Conservation (phyloP, 2,888 invertebrate genomes). For the Leptinotarsa peninsularis region DNA sequence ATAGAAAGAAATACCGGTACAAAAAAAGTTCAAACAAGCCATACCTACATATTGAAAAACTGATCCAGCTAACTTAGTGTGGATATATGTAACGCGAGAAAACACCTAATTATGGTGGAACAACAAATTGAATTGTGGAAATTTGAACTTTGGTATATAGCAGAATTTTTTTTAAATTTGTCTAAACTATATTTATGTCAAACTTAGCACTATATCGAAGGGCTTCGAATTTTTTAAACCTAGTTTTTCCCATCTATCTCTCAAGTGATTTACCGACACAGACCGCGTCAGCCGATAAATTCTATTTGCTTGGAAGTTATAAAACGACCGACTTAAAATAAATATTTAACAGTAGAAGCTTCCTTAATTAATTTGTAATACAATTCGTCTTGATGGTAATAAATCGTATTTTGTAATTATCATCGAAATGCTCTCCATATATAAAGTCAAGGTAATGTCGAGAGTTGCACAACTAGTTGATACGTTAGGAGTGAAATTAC, state of each 20-base stretch:
- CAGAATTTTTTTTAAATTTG: no score
- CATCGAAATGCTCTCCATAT: conserved; percentile 4
- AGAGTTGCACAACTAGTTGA: background rate
- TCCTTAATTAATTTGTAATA: conserved; percentile 8
- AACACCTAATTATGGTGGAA: no score
- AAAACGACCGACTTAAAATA: conserved; percentile 13
- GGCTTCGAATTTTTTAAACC: background rate
- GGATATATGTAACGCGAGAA: no score
- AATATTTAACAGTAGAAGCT: conserved; percentile 18
- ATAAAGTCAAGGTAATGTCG: background rate
- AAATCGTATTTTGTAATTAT: conserved; percentile 4
- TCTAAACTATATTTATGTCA: no score
- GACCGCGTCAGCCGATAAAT: background rate
- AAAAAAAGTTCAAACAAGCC: no score
- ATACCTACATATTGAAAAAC: no score
- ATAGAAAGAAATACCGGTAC: no score
- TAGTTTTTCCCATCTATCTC: background rate
- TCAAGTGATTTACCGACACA: background rate
- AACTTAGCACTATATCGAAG: no score
- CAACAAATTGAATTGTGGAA: no score
- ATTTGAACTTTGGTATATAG: no score
- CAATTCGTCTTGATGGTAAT: background rate
- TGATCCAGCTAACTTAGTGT: no score
- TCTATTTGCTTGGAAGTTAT: conserved; percentile 6
- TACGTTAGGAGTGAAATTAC: background rate